Percentiles rank a stretch among this genome's conserved stretches.
These are phyloP conservation scores for Grammomys surdaster DNA, from an alignment of 2,113 vertebrate genomes.

Conservation along the genomic window DNA sequence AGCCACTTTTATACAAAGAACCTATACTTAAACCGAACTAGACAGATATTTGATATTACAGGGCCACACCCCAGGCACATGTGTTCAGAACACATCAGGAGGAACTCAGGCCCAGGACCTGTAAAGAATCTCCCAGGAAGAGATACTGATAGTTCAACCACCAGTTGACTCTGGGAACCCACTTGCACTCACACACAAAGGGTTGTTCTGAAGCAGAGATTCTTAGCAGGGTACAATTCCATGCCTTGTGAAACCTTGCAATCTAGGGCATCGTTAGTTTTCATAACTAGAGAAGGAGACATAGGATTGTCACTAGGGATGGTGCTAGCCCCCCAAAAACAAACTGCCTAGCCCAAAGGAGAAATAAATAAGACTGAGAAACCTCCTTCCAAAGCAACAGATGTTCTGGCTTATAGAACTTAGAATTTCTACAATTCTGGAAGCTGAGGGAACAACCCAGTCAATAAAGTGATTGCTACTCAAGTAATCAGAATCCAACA, in stretches of 20 bases:
- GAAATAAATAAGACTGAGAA: neutral
- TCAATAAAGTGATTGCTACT: neutral
- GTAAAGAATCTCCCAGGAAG: neutral
- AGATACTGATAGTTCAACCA: neutral
- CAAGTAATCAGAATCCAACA: neutral
- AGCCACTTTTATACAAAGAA: constrained; percentile 24
- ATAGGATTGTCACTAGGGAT: neutral
- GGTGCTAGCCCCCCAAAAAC: neutral
- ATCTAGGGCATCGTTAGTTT: neutral
- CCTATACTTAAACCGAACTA: constrained; percentile 2
- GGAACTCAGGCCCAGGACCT: neutral
- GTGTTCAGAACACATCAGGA: neutral
- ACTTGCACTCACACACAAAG: neutral
- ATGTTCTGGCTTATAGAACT: neutral
- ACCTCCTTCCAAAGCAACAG: constrained; percentile 21
- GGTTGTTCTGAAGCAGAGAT: neutral
- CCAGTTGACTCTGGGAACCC: neutral
- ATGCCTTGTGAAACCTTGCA: neutral
- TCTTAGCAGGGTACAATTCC: neutral
- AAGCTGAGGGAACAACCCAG: too few species aligned
- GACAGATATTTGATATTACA: neutral
- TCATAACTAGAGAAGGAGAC: neutral
- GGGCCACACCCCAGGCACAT: neutral
- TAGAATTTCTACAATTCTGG: constrained; percentile 19
- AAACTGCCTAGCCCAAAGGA: neutral